Conservation (phyloP, 2,888 invertebrate genomes). For the Dryadula phaetusa region DNA sequence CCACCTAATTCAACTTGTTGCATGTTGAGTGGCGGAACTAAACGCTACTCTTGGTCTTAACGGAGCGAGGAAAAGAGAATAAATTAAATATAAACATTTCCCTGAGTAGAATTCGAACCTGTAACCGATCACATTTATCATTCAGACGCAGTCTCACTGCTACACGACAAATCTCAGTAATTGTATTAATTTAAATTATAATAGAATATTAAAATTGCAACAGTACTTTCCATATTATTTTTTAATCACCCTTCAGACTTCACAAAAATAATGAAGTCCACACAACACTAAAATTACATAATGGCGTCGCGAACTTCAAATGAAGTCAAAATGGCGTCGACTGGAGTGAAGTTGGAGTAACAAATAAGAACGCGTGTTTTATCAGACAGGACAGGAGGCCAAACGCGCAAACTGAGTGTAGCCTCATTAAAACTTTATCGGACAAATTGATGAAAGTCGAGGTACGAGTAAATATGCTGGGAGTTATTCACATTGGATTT, state of each 20-base stretch:
- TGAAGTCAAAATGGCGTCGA: constrained; percentile 20
- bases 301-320: constrained; percentile 15
- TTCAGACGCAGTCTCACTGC: too few species aligned
- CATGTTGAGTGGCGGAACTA: too few species aligned
- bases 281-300: neutral
- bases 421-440: constrained; percentile 53
- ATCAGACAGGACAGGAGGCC: constrained; percentile 14
- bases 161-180: too few species aligned
- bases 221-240: too few species aligned
- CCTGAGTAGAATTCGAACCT: too few species aligned
- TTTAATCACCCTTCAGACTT: too few species aligned
- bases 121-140: too few species aligned
- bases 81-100: too few species aligned
- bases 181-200: too few species aligned
- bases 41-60: too few species aligned
- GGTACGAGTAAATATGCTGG: constrained; percentile 21
- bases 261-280: neutral
- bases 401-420: constrained; percentile 24
- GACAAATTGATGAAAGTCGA: constrained; percentile 51
- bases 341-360: constrained; percentile 7
- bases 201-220: neutral
- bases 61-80: too few species aligned
- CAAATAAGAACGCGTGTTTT: constrained; percentile 27
- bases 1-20: too few species aligned
- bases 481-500: constrained; percentile 7